Base-by-base conservation (phyloP, 2,797 vertebrate species). In the Vireo griseus region DNA sequence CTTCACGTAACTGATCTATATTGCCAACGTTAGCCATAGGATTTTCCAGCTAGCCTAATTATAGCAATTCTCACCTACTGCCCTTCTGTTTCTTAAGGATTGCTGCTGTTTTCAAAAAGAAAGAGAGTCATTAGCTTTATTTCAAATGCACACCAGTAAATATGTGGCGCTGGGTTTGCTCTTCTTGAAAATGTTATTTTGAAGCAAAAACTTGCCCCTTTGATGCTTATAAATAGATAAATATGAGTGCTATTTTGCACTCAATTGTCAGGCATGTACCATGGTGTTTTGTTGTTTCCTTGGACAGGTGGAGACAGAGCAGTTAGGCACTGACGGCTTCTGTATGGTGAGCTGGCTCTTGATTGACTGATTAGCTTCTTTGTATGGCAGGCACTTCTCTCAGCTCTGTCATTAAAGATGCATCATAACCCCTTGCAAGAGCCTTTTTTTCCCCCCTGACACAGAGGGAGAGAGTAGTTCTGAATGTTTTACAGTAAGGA, bases 351-450 rank as follows among this genome's bases (percentile, higher is more conserved):
- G 88, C 94, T 96, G 89, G 73, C 52, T 95, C 88, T 94, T 97
- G 97, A 97, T 94, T 97, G 97, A 98, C 96, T 97, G 96, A 97
- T 97, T 97, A 96, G 91, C 93, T 97, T 81, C 94, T 97, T 96
- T 95, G 94, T 96, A 96, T 96, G 95, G 90, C 75, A 96, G 95
- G 84, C 59, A 5, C 91, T 97, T 93, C 92, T 94, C 57, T 84
- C 19, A 16, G 78, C 62, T 96, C 86, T 47, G 31, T 96, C 93
- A 86, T 97, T 97, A 96, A 85, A 88, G 86, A 96, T 96, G 95
- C 82, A 96, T 77, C 78, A 91, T 93, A 95, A 84, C 77, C 59
- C 88, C 74, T 96, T 94, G 68, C 52, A 88, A 93, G 31, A 94
- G 42, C 22, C 9, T 14, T 42, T 42, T 42, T 42, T 42, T 42